Evolutionary conservation across 64 coral and sea anemone species (phyloP).

Genomic region (Acropora yongei): DNA sequence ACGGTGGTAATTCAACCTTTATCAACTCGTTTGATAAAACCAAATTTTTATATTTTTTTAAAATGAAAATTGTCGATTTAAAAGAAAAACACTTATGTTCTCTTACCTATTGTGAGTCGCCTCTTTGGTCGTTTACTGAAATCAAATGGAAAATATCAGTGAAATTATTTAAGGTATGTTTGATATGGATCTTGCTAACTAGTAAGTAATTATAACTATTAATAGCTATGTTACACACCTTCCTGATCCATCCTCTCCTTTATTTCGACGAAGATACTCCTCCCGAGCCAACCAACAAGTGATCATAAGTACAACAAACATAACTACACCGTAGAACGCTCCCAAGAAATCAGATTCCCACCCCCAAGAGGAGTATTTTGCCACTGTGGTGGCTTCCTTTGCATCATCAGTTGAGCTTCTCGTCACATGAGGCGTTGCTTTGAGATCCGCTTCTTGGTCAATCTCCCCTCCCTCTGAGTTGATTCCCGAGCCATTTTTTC

Average conservation of each 20-base stretch:
- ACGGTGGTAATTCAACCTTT: no score
- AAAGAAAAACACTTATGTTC: not conserved
- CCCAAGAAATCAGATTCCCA: not conserved
- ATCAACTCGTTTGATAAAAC: no score
- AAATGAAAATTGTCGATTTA: no score
- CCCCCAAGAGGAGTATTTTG: not conserved
- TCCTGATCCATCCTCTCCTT: not conserved
- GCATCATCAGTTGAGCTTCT: not conserved
- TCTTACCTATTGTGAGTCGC: constrained; percentile 5
- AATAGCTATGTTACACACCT: not conserved
- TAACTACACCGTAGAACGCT: not conserved
- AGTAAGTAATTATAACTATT: not conserved
- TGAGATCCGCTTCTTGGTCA: no score
- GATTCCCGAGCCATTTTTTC: not conserved
- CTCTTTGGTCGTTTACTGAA: not conserved
- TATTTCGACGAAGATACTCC: not conserved
- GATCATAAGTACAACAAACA: not conserved
- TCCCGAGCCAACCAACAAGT: not conserved
- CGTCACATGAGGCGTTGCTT: not conserved
- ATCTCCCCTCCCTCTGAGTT: no score
- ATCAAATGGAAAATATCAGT: not conserved
- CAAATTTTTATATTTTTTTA: no score
- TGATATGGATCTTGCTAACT: not conserved
- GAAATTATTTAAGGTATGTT: no score
- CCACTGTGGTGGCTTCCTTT: not conserved